A percentile compares a stretch with the other conserved stretches of the same genome.
These are phyloP conservation scores for Rambutsinella grinnellia DNA, from an alignment of 2,888 invertebrate species.

Conservation along the genomic window DNA sequence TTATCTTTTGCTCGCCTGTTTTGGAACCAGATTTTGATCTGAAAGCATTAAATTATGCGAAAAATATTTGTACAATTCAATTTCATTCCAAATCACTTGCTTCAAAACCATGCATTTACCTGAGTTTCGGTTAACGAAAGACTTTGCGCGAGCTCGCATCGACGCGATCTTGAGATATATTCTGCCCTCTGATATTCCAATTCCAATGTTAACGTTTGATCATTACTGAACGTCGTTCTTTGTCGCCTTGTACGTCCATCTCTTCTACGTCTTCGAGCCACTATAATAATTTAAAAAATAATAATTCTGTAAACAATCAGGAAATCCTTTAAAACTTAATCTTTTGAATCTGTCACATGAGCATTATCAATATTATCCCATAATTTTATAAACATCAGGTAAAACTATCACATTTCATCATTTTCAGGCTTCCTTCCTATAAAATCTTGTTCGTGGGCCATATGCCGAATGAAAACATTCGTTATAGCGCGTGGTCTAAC, in stretches of 20 bases:
- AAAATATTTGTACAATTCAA: neutral
- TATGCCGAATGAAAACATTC: no score
- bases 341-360: no score
- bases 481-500: no score
- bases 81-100: neutral
- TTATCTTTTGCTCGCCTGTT: slow-evolving; percentile 96
- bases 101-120: no score
- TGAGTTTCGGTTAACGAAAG: slow-evolving; percentile 79
- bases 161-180: slow-evolving; percentile 89
- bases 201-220: slow-evolving; percentile 91
- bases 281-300: slow-evolving; percentile 70
- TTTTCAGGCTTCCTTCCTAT: slow-evolving; percentile 12
- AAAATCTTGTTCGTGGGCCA: slow-evolving; percentile 20
- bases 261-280: slow-evolving; percentile 86
- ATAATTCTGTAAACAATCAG: no score
- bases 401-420: no score
- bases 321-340: neutral
- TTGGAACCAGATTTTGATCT: slow-evolving; percentile 94
- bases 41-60: no score
- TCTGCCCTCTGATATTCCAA: slow-evolving; percentile 92
- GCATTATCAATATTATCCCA: no score
- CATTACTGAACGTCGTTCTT: slow-evolving; percentile 93
- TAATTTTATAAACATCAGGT: no score
- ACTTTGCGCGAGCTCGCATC: slow-evolving; percentile 83
- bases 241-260: slow-evolving; percentile 90